phyloP scores from a whole-genome alignment of 92 coral and sea anemone species.

The Anthopleura xanthogrammica region DNA sequence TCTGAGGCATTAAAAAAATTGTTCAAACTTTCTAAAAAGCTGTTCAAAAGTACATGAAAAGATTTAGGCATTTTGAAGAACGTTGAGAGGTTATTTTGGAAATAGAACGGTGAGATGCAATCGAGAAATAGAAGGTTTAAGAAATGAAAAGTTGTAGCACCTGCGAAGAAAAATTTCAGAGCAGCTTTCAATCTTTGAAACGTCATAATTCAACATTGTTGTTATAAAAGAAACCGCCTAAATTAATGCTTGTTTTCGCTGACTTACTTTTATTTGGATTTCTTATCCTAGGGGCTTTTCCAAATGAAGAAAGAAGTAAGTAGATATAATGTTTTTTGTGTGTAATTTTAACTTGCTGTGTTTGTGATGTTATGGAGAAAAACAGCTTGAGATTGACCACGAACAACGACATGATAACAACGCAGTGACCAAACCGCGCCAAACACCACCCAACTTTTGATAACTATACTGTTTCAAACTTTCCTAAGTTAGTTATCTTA shows the following conservation, averaged over 20 bases:
- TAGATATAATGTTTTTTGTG: background rate
- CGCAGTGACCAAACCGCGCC: too few relatives aligned
- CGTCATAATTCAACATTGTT: background rate
- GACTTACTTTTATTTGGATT: background rate
- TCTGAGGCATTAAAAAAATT: background rate
- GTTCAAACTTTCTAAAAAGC: background rate
- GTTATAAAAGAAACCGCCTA: background rate
- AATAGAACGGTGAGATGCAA: background rate
- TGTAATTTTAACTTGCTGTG: background rate
- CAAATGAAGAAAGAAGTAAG: conserved; percentile 57
- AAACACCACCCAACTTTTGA: background rate
- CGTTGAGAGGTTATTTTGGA: background rate
- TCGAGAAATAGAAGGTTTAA: background rate
- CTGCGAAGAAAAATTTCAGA: background rate
- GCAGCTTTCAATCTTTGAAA: background rate
- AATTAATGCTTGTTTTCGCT: background rate
- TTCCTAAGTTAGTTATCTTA: background rate
- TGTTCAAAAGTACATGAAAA: background rate
- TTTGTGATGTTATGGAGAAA: background rate
- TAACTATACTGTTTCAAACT: background rate
- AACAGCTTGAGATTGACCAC: background rate
- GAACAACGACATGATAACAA: background rate
- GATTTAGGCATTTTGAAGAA: background rate
- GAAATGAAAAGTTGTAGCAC: background rate
- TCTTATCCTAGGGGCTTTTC: conserved; percentile 47